phyloP scores from a whole-genome alignment of 2,113 vertebrate genomes.

The Cervus canadensis region DNA sequence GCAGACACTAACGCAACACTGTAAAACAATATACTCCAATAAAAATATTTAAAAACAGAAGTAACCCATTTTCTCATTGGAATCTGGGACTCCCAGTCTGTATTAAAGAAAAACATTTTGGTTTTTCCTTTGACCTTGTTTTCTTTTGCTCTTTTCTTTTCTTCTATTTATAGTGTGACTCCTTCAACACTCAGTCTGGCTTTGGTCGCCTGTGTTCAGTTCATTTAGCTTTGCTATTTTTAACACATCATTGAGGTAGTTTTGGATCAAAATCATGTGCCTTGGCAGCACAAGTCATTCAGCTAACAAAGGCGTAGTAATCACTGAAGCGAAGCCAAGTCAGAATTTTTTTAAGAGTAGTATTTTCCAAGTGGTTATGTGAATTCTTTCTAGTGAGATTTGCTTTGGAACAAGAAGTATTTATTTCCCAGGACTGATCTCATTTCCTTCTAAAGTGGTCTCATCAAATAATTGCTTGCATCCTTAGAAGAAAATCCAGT shows the following conservation, averaged over 20 bases:
- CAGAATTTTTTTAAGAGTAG: not conserved
- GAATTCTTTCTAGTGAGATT: constrained; percentile 39
- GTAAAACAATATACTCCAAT: not conserved
- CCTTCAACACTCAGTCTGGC: not conserved
- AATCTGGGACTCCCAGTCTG: not conserved
- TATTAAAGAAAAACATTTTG: not conserved
- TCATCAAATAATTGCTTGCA: constrained; percentile 17
- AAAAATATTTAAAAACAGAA: not conserved
- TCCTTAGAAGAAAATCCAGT: constrained; percentile 14
- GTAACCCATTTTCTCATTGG: not conserved
- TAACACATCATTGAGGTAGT: not conserved
- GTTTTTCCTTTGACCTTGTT: not conserved
- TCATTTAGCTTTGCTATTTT: constrained; percentile 42
- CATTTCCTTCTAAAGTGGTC: not conserved
- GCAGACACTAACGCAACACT: not conserved
- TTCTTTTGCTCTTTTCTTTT: not conserved
- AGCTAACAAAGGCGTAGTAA: not conserved
- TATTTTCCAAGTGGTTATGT: not conserved
- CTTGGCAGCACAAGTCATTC: not conserved
- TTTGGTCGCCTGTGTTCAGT: not conserved
- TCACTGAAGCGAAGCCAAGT: not conserved
- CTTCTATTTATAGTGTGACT: constrained; percentile 20
- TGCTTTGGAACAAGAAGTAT: not conserved
- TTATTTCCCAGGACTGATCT: constrained; percentile 6
- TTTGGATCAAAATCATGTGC: not conserved